phyloP scores from a whole-genome alignment of 2,888 invertebrate genomes.

The Eustalomyia histrio region DNA sequence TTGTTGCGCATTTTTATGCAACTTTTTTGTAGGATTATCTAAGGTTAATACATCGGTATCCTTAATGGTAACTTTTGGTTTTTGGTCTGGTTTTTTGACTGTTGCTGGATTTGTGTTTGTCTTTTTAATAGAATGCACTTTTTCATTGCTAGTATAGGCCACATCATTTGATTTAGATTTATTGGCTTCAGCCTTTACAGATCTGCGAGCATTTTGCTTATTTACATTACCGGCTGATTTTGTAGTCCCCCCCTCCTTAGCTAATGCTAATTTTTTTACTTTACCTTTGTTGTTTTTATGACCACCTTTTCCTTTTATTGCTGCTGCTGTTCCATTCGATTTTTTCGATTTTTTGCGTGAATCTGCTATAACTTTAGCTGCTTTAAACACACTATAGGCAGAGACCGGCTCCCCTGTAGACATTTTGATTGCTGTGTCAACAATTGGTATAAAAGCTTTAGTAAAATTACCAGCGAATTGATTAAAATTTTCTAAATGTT shows the following conservation, averaged over 20 bases:
- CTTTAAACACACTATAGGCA: conserved; percentile 66
- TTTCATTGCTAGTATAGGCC: neutral
- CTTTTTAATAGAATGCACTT: neutral
- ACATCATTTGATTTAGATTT: conserved; percentile 20
- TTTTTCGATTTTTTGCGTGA: conserved; percentile 36
- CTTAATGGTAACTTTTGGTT: neutral
- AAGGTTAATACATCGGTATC: conserved; percentile 34
- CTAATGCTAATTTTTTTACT: conserved; percentile 21
- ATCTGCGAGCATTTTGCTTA: neutral
- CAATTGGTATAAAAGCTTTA: conserved; percentile 36
- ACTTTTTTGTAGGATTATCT: conserved; percentile 42
- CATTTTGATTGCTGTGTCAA: conserved; percentile 48
- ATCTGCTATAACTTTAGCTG: conserved; percentile 16
- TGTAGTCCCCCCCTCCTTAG: neutral
- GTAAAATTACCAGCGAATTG: conserved; percentile 31
- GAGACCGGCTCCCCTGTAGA: conserved; percentile 61
- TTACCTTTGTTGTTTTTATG: neutral
- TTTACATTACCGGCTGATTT: neutral
- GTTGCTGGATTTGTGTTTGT: conserved; percentile 1
- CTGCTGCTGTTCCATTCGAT: conserved; percentile 29
- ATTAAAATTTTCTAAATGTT: conserved; percentile 38
- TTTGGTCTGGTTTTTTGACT: neutral
- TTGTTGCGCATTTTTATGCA: conserved; percentile 61
- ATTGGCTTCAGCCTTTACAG: neutral
- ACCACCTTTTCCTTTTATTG: conserved; percentile 9